phyloP scores from a whole-genome alignment of 2,797 vertebrate species.

The Pristis pectinata region DNA sequence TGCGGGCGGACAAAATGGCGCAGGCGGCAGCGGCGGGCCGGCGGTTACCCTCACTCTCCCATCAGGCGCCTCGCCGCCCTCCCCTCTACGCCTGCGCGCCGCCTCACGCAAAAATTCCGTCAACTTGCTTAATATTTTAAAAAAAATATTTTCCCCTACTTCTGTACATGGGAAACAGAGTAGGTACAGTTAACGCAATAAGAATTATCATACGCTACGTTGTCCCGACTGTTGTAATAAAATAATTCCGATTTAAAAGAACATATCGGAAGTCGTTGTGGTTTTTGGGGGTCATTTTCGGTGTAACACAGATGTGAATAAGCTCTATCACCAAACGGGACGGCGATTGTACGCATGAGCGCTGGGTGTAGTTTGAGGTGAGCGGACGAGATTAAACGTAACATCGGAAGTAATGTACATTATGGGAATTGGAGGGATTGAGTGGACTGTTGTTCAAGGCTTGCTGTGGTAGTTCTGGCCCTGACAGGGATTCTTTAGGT shows the following conservation, averaged over 20 bases:
- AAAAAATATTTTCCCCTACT: background rate
- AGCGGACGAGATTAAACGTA: background rate
- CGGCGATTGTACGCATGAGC: background rate
- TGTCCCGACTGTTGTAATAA: background rate
- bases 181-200: background rate
- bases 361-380: background rate
- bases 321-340: background rate
- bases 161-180: background rate
- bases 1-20: too few relatives aligned
- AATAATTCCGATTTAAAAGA: background rate
- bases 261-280: background rate
- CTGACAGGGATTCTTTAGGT: background rate
- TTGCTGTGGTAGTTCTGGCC: background rate
- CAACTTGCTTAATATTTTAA: background rate
- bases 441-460: background rate
- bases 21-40: background rate
- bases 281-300: background rate
- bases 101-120: fast-evolving
- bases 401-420: background rate
- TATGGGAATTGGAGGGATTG: background rate
- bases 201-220: background rate
- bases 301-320: background rate
- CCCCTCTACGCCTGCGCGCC: background rate
- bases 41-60: background rate
- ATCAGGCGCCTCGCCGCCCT: background rate